A percentile compares a stretch with the other conserved stretches of the same genome.
These are phyloP conservation scores for Nicator chloris DNA, from an alignment of 2,113 vertebrate species.

Conservation along the genomic window DNA sequence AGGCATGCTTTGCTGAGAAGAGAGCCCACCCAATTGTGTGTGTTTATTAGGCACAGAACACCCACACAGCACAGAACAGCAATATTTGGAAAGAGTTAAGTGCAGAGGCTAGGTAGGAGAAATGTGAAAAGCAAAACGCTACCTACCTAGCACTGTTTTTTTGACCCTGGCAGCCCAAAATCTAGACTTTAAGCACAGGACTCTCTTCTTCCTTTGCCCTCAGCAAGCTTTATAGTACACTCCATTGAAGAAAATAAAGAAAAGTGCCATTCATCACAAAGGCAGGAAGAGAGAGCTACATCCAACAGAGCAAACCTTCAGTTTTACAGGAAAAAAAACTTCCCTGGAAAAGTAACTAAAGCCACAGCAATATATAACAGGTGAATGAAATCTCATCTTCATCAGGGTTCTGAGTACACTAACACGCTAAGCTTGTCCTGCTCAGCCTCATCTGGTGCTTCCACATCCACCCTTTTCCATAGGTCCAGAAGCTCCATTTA, in stretches of 20 bases:
- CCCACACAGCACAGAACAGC: accelerated
- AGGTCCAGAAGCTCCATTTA: background rate
- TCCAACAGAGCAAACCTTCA: background rate
- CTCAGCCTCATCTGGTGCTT: background rate
- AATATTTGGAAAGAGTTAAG: background rate
- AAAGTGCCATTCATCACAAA: background rate
- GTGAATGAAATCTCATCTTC: background rate
- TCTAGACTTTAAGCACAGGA: accelerated
- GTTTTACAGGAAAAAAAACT: background rate
- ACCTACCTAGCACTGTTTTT: background rate
- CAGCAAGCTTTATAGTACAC: background rate
- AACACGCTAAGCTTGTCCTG: background rate
- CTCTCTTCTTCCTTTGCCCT: background rate
- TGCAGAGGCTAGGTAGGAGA: background rate
- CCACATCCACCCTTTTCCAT: background rate
- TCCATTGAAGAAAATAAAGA: accelerated
- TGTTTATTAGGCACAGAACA: background rate
- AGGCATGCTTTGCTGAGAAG: background rate
- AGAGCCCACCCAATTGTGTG: accelerated
- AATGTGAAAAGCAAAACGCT: background rate
- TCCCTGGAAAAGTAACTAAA: background rate
- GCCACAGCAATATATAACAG: background rate
- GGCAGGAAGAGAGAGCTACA: background rate
- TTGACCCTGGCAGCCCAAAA: background rate
- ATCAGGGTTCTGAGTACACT: background rate